Base-by-base conservation (phyloP, 1,140 invertebrate genomes). In the Nasonia vitripennis region DNA sequence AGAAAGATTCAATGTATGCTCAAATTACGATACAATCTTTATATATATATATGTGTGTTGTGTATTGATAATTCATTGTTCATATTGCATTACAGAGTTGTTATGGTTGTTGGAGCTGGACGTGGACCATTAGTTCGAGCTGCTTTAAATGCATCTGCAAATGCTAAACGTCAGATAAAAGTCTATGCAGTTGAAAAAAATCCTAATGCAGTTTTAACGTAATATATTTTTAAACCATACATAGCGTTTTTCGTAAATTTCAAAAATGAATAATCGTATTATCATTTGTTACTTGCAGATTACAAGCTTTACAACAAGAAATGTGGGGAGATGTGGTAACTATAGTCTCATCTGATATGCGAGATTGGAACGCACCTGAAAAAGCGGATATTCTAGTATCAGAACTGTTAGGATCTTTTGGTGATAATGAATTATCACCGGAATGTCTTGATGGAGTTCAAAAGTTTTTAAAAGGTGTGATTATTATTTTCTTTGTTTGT, bases 161-260 rank as follows among this genome's bases (percentile, higher is more conserved):
- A 95, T 83, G 95, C 95, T 7, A 93, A 95, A 51, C 92, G 94
- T 71, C 94, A 94, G 90, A 91, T 95, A 0, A 95, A 95, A 92
- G 93, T 98, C n/a, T 98, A 98, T 93, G 98, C 98, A 27, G 97
- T 99, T 1, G 99, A 99, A 92, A 99, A 99, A 92, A 99, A 99
- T 95, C 97, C 97, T 0, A 99, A 98, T 95, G 99, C 99, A 70
- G 95, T 99, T 81, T 96, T 98, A 41, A 99, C 98, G 89, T 96
- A 94, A 93, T 93, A 88, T 80, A 45, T 86, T 75, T 68, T 27
- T 55, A 79, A 68, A 68, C 2, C 68, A 55, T 80, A 45, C n/a
- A 87, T 80, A 20, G 1, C 5, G 1, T 62, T 20, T 7, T 62
- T 0, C 20, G 5, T 78, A 1, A 75, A 75, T 41, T 83, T 23